A percentile compares a stretch with the other conserved stretches of the same genome.
These are phyloP conservation scores for Syrmaticus mikado DNA, from an alignment of 2,113 vertebrate species.

Conservation along the genomic window DNA sequence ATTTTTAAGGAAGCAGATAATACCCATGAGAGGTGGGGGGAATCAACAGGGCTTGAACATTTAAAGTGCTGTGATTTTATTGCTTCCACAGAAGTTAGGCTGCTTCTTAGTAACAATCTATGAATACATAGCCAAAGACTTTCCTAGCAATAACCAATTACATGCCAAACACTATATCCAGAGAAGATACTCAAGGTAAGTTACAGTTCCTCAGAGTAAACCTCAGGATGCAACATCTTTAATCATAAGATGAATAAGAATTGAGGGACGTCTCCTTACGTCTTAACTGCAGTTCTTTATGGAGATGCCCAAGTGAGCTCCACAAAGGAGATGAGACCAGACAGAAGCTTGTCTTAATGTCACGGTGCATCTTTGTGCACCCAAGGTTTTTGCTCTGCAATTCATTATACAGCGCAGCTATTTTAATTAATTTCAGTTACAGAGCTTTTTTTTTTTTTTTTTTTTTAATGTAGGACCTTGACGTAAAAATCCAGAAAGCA, in stretches of 20 bases:
- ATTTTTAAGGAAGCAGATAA: conserved; percentile 39
- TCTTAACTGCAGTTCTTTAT: not conserved
- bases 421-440: not conserved
- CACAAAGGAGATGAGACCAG: not conserved
- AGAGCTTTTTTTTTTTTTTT: not conserved
- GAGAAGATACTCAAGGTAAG: not conserved
- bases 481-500: not conserved
- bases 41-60: conserved; percentile 26
- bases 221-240: not conserved
- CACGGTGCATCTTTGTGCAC: rapidly evolving
- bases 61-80: conserved; percentile 42
- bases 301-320: not conserved
- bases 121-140: not conserved
- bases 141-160: conserved; percentile 4
- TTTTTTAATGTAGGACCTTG: not conserved
- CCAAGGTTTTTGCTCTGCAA: not conserved
- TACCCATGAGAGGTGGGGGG: conserved; percentile 23
- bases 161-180: not conserved
- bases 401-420: not conserved
- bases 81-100: conserved; percentile 14
- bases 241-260: not conserved
- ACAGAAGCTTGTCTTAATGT: not conserved
- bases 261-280: not conserved
- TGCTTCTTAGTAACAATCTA: conserved; percentile 8
- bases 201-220: not conserved